Evolutionary conservation across 2,113 vertebrate genomes (phyloP).

Genomic region (Rattus norvegicus): DNA sequence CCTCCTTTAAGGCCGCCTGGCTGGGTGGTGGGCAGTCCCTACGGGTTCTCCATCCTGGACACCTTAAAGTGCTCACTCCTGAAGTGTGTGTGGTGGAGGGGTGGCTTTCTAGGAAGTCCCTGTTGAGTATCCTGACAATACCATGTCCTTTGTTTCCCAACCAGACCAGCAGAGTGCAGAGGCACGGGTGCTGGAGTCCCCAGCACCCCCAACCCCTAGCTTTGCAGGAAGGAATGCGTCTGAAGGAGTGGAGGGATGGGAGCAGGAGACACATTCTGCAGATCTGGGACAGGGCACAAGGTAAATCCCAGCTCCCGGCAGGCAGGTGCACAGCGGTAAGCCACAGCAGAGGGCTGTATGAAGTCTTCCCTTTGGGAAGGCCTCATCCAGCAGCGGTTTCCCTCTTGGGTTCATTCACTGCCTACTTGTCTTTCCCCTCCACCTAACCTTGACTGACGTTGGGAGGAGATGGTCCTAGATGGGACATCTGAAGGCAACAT

Average conservation of each 20-base stretch:
- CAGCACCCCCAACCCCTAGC: background rate
- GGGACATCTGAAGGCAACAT: no score
- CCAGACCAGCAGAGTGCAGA: background rate
- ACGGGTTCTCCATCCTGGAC: background rate
- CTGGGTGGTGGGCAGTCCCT: background rate
- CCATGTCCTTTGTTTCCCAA: background rate
- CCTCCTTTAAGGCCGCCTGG: background rate
- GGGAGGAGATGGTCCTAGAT: no score
- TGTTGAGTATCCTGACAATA: background rate
- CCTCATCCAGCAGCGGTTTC: background rate
- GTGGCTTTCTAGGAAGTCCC: background rate
- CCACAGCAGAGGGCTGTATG: fast-evolving
- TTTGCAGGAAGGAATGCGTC: background rate
- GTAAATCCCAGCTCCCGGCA: background rate
- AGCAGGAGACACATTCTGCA: fast-evolving
- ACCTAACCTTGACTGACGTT: background rate
- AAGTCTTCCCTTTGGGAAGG: background rate
- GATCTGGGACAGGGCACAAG: fast-evolving
- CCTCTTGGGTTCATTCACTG: background rate
- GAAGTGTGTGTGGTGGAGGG: background rate
- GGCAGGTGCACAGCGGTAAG: background rate
- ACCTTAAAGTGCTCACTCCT: background rate
- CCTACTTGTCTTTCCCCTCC: background rate
- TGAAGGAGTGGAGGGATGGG: background rate
- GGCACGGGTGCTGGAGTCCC: fast-evolving